These are phyloP conservation scores for Calliphora vicina DNA, from an alignment of 1,140 invertebrate genomes.

Conservation along the genomic window DNA sequence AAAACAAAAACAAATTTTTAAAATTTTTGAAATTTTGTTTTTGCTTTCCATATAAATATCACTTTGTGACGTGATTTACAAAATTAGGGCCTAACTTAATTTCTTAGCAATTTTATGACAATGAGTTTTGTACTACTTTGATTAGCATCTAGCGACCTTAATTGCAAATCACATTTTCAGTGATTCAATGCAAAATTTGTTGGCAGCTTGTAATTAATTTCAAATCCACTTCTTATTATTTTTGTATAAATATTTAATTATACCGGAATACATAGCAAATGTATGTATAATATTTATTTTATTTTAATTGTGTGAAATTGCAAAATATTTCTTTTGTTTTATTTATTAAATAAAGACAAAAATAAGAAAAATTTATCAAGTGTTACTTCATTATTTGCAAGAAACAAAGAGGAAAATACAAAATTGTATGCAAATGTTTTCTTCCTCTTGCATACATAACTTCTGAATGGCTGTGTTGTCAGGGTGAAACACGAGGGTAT, in stretches of 20 bases:
- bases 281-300: not conserved
- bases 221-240: no score
- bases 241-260: not conserved
- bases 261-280: not conserved
- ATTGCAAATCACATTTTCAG: no score
- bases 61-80: no score
- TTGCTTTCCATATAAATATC: no score
- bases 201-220: no score
- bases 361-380: not conserved
- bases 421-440: constrained; percentile 12
- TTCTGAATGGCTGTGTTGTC: not conserved
- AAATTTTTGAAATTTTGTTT: no score
- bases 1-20: no score
- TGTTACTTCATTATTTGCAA: not conserved
- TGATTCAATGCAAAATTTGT: no score
- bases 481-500: not conserved
- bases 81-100: no score
- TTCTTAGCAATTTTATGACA: no score
- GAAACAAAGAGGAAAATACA: not conserved
- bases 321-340: constrained; percentile 14
- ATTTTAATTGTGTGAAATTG: not conserved
- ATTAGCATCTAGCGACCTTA: no score
- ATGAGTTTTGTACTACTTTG: no score
- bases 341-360: not conserved
- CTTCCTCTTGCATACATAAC: not conserved